A percentile compares a stretch with the other conserved stretches of the same genome.
These are phyloP conservation scores for Prunella fulvescens DNA, from an alignment of 2,113 vertebrate species.

Conservation along the genomic window DNA sequence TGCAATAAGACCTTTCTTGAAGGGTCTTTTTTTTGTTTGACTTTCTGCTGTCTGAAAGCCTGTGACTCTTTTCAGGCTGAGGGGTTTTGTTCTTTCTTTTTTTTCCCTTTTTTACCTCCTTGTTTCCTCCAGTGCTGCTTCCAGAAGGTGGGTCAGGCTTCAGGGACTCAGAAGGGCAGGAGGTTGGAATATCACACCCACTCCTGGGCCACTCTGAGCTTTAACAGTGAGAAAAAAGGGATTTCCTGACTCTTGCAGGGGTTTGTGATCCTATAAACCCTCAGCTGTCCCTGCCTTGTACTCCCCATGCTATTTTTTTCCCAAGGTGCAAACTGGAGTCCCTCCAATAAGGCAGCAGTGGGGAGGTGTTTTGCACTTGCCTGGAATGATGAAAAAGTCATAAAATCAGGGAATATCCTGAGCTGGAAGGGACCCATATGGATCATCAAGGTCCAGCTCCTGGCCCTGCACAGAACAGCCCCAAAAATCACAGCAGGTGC, in stretches of 20 bases:
- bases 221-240: neutral
- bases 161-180: neutral
- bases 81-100: neutral
- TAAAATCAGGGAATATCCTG: neutral
- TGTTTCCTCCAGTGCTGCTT: neutral
- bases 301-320: neutral
- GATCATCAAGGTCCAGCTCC: neutral
- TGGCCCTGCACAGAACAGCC: neutral
- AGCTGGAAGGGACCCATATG: neutral
- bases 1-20: conserved; percentile 50
- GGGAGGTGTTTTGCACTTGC: neutral
- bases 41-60: conserved; percentile 43
- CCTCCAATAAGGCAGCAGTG: neutral
- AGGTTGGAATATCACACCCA: neutral
- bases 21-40: conserved; percentile 18
- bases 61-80: neutral
- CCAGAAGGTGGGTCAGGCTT: neutral
- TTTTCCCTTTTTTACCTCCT: neutral
- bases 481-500: neutral
- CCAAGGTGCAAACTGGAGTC: neutral
- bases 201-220: neutral
- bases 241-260: neutral
- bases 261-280: neutral
- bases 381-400: neutral
- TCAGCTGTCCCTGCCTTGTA: neutral